Evolutionary conservation across 2,888 invertebrate genomes (phyloP), one percentile per base, ranked within the genome.

Genomic region (Patella pellucida): DNA sequence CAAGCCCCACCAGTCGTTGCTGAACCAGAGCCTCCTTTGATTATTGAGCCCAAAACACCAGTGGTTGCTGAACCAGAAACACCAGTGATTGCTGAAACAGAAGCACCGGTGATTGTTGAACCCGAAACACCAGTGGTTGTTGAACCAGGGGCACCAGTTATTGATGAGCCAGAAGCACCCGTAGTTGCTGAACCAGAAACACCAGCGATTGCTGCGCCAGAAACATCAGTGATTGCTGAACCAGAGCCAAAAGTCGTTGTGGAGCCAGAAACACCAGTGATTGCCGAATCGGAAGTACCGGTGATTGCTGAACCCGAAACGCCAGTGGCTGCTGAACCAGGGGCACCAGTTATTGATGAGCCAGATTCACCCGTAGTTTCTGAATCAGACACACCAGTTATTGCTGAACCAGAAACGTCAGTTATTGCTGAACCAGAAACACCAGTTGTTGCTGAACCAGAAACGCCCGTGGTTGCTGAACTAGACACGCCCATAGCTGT

Each of bases 281-380:
- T 50, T 12, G 27, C 72, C 50, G 50, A 56, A 9, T 23, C 72
- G 15, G 62, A 56, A 62, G 15, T 67, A 50, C 31, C 16, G 9
- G 62, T 50, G 9, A 3, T 51, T 27, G 72, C 9, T 56, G 9
- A 50, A 15, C 31, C 56, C 41, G 72, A 62, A 31, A 54, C 62
- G 5, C 56, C 54, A 11, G 27, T 27, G 4, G 56, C 62, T n/a
- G 27, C 41, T n/a, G 54, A 72, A n/a, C 56, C 62, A 0, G 23
- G 27, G 7, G 50, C 41, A 11, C 54, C 72, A 31, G 72, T 54
- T 16, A 14, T 16, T 14, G 72, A 41, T 52, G 52, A 68, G 15
- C 73, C 73, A 27, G 52, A 68, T 5, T 7, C 52, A 2, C 68
- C 27, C n/a, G 52, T 73, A n/a, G 31, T 52, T 14, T 62, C 54